Conservation (phyloP, 2,113 vertebrate genomes). For the Trachemys scripta region DNA sequence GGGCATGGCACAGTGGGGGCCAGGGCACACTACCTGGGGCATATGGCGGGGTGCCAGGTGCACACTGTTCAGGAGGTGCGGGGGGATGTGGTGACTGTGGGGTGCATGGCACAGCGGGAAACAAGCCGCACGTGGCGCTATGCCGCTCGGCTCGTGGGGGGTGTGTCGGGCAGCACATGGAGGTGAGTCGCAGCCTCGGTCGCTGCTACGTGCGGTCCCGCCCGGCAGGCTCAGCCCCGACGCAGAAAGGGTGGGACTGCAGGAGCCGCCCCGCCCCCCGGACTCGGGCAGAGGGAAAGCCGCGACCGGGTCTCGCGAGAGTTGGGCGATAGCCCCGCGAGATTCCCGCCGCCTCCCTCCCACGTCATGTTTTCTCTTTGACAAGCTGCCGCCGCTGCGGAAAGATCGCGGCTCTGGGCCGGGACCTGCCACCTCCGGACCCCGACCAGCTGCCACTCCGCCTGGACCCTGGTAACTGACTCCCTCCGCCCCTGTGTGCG, state of each 20-base stretch:
- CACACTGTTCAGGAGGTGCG: too few relatives aligned
- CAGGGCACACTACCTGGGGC: too few relatives aligned
- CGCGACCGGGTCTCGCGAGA: slow-evolving; percentile 21
- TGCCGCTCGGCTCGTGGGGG: too few relatives aligned
- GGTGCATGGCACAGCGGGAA: too few relatives aligned
- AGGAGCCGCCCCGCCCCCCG: background rate
- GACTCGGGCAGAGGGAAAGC: background rate
- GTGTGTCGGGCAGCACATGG: too few relatives aligned
- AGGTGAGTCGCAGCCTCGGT: background rate
- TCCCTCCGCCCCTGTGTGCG: background rate
- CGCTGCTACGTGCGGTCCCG: background rate
- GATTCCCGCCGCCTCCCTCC: background rate
- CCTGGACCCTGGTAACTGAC: background rate
- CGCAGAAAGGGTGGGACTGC: background rate
- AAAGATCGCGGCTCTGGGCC: background rate
- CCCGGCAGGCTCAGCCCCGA: background rate
- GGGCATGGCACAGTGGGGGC: too few relatives aligned
- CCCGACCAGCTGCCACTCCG: background rate
- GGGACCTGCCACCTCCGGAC: background rate
- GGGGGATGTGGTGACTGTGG: too few relatives aligned
- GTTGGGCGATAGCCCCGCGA: background rate
- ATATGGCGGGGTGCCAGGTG: too few relatives aligned
- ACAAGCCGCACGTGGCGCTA: too few relatives aligned
- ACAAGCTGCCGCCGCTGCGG: slow-evolving; percentile 5
- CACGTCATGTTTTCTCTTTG: slow-evolving; percentile 60